Evolutionary conservation across 1,140 invertebrate genomes (phyloP).

Genomic region (Myzus persicae): DNA sequence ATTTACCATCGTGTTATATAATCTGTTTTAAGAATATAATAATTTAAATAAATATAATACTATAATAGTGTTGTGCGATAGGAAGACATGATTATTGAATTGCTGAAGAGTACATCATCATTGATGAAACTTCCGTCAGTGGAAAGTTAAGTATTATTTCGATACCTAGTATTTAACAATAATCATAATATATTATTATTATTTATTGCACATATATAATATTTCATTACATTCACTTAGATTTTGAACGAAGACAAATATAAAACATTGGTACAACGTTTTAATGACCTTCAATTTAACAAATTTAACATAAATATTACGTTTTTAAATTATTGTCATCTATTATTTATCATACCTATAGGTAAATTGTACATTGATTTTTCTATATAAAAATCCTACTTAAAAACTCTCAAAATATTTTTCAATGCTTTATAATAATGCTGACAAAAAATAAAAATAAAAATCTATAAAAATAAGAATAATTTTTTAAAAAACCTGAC

Average conservation of each 20-base stretch:
- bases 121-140: neutral
- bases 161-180: neutral
- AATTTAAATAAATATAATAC: neutral
- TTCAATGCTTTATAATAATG: neutral
- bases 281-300: no score
- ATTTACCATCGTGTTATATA: neutral
- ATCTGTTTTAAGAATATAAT: neutral
- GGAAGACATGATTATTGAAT: neutral
- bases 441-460: neutral
- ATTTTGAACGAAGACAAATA: neutral
- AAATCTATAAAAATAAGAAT: no score
- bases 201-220: neutral
- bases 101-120: neutral
- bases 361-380: no score
- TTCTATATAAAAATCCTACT: no score
- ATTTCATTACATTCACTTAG: neutral
- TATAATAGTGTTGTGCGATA: neutral
- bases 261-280: no score
- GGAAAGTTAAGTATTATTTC: neutral
- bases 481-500: neutral
- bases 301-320: no score
- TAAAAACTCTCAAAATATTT: no score
- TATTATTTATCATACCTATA: no score
- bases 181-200: neutral
- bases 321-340: no score